These are phyloP conservation scores for Caranx ignobilis DNA, from an alignment of 2,113 vertebrate genomes.

Conservation along the genomic window DNA sequence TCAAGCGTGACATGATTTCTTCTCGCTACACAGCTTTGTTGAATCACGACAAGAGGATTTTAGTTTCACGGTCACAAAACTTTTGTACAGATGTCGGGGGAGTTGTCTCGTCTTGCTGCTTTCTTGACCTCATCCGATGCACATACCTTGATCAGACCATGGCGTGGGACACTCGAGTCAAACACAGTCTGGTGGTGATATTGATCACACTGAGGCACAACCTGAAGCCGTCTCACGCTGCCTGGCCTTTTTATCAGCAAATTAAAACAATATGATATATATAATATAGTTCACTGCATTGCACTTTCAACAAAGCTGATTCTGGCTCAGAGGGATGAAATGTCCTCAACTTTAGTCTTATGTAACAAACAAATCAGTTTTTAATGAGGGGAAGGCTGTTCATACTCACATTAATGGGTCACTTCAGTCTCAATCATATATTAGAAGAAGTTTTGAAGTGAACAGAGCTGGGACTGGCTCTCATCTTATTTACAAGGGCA, in stretches of 20 bases:
- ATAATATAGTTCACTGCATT: slow-evolving; percentile 29
- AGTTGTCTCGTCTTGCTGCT: slow-evolving; percentile 31
- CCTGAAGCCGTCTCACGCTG: slow-evolving; percentile 31
- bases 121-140: slow-evolving; percentile 50
- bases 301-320: slow-evolving; percentile 25
- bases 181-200: slow-evolving; percentile 27
- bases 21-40: slow-evolving; percentile 20
- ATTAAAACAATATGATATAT: slow-evolving; percentile 21
- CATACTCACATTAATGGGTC: slow-evolving; percentile 43
- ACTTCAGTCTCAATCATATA: slow-evolving; percentile 37
- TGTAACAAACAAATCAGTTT: slow-evolving; percentile 58
- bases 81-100: slow-evolving; percentile 47
- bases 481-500: slow-evolving; percentile 51
- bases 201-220: slow-evolving; percentile 58
- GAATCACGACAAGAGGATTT: slow-evolving; percentile 47
- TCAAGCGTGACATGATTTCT: slow-evolving; percentile 31
- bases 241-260: slow-evolving; percentile 53
- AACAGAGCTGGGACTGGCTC: slow-evolving; percentile 27
- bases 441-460: slow-evolving; percentile 30
- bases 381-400: slow-evolving; percentile 49
- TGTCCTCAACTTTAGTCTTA: slow-evolving; percentile 45
- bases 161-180: slow-evolving; percentile 28
- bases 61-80: slow-evolving; percentile 49
- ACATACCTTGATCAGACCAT: slow-evolving; percentile 42
- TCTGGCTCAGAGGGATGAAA: not conserved